These are phyloP conservation scores for Epistrophella euchroma DNA, from an alignment of 2,888 invertebrate species.

Conservation along the genomic window DNA sequence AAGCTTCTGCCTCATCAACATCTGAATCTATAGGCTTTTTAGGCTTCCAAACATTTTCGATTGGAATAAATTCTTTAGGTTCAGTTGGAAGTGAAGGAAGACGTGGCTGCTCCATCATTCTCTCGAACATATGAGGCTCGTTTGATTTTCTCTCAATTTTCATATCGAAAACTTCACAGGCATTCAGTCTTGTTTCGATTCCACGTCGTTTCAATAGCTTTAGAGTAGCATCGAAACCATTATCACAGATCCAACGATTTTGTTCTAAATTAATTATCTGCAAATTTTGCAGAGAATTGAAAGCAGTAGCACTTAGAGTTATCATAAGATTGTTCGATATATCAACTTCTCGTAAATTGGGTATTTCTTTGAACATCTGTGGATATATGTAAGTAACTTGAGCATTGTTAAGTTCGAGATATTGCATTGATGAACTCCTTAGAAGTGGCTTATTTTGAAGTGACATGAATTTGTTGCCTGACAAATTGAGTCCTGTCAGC, in stretches of 20 bases:
- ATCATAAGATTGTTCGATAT: conserved; percentile 87
- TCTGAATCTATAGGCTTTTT: conserved; percentile 51
- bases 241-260: conserved; percentile 86
- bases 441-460: conserved; percentile 86
- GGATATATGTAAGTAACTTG: conserved; percentile 85
- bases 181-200: conserved; percentile 78
- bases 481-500: conserved; percentile 86
- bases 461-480: conserved; percentile 86
- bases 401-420: conserved; percentile 86
- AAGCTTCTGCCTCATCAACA: conserved; percentile 13
- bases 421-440: conserved; percentile 85
- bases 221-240: conserved; percentile 79
- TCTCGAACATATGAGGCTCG: conserved; percentile 78
- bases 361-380: conserved; percentile 85
- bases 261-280: conserved; percentile 85
- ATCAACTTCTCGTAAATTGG: conserved; percentile 86
- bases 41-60: conserved; percentile 55
- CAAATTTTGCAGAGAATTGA: conserved; percentile 85
- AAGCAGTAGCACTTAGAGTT: conserved; percentile 84
- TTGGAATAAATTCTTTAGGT: conserved; percentile 31
- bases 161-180: conserved; percentile 77
- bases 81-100: not conserved
- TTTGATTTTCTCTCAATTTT: not conserved
- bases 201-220: conserved; percentile 78
- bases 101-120: conserved; percentile 77